Conservation (phyloP, 1,140 invertebrate genomes). For the Euwallacea fornicatus region DNA sequence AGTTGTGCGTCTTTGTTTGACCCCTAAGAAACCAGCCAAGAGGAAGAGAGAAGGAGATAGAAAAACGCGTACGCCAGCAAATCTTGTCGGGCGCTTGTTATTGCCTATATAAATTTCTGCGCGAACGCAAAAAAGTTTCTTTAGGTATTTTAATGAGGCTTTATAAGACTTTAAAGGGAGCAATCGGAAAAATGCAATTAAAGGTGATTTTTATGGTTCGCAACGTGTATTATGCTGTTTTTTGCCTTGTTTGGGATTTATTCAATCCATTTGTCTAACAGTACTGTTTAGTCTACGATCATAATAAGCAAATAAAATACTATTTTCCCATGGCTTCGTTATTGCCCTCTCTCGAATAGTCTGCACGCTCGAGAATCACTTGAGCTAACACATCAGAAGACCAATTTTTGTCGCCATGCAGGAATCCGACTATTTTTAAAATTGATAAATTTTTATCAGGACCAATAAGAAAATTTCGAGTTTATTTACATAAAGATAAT, state of each 20-base stretch:
- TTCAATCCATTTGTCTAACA: conserved; percentile 21
- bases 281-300: conserved; percentile 3
- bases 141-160: conserved; percentile 41
- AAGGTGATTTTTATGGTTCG: conserved; percentile 38
- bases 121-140: conserved; percentile 36
- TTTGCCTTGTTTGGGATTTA: conserved; percentile 20
- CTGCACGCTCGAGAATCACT: not conserved
- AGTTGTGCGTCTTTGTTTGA: conserved; percentile 11
- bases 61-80: conserved; percentile 19
- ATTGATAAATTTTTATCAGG: conserved; percentile 12
- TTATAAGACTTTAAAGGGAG: conserved; percentile 33
- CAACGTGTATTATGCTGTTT: conserved; percentile 32
- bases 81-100: conserved; percentile 39
- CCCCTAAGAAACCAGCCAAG: not conserved
- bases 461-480: conserved; percentile 19
- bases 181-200: conserved; percentile 41
- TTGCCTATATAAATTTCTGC: conserved; percentile 40
- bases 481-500: conserved; percentile 12
- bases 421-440: not conserved
- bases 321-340: conserved; percentile 4
- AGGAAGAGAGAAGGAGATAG: not conserved
- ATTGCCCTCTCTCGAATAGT: not conserved
- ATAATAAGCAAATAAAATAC: conserved; percentile 2
- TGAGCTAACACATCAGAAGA: not conserved
- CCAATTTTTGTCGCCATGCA: not conserved